phyloP scores from a whole-genome alignment of 2,797 vertebrate species.

The Peromyscus nudipes region DNA sequence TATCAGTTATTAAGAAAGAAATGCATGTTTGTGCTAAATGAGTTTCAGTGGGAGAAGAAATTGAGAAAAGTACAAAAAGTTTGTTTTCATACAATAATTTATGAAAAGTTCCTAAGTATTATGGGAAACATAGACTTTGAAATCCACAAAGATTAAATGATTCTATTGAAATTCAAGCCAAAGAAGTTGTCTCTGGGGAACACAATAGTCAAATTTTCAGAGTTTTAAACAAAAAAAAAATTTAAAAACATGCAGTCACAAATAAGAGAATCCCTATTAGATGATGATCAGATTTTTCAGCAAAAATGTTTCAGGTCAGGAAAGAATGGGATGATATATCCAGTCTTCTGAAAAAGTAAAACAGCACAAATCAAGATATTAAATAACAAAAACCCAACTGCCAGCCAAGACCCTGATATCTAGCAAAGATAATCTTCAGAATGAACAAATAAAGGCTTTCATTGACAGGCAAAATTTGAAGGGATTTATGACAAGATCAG shows the following conservation, averaged over 20 bases:
- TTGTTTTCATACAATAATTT: neutral
- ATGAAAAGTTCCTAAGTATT: neutral
- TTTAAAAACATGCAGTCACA: neutral
- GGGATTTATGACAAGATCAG: neutral
- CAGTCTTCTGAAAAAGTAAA: neutral
- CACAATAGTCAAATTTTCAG: neutral
- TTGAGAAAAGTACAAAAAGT: neutral
- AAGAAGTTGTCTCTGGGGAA: neutral
- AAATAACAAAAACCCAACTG: neutral
- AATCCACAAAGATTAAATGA: neutral
- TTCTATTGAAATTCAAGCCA: neutral
- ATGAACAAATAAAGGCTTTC: neutral
- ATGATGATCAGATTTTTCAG: neutral
- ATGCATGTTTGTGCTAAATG: neutral
- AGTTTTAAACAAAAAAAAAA: no score
- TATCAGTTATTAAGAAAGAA: neutral
- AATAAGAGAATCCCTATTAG: neutral
- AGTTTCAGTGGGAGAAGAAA: neutral
- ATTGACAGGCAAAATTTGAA: neutral
- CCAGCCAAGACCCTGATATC: neutral
- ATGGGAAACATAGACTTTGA: neutral
- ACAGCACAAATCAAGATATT: neutral
- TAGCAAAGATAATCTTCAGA: neutral
- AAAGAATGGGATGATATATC: neutral
- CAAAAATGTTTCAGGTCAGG: neutral